These are phyloP conservation scores for Intellagama lesueurii DNA, from an alignment of 2,797 vertebrate genomes.

Conservation along the genomic window DNA sequence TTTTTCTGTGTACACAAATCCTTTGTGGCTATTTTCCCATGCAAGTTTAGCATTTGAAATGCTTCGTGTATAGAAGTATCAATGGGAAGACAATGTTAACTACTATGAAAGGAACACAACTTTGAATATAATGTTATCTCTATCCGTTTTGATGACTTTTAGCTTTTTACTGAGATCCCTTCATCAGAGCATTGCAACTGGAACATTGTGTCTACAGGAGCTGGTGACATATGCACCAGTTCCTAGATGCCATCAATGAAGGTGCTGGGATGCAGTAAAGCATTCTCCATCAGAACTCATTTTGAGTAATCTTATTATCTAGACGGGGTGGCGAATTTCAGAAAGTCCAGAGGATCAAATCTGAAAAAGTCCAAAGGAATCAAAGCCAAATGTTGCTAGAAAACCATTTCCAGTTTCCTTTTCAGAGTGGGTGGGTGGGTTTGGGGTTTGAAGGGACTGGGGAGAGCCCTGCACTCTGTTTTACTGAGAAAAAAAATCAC, in stretches of 20 bases:
- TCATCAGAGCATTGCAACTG: background rate
- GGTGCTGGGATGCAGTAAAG: background rate
- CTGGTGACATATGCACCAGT: background rate
- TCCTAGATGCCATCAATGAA: background rate
- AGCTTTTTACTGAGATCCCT: background rate
- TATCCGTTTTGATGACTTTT: background rate
- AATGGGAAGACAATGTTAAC: slow-evolving; percentile 21
- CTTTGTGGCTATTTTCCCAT: slow-evolving; percentile 10
- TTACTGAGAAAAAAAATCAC: background rate
- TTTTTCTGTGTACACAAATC: background rate
- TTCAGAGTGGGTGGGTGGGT: too few relatives aligned
- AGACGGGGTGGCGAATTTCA: background rate
- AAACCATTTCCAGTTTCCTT: too few relatives aligned
- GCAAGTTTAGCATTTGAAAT: background rate
- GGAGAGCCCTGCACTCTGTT: background rate
- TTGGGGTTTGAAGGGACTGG: too few relatives aligned
- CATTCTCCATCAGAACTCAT: background rate
- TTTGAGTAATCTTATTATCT: background rate
- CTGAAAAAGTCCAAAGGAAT: background rate
- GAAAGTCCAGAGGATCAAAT: too few relatives aligned
- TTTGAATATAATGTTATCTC: background rate
- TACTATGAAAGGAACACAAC: slow-evolving; percentile 23
- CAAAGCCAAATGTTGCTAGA: background rate
- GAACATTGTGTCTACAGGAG: background rate
- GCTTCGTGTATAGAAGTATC: background rate